Evolutionary conservation across 2,113 vertebrate species (phyloP).

Genomic region (Danionella cerebrum): DNA sequence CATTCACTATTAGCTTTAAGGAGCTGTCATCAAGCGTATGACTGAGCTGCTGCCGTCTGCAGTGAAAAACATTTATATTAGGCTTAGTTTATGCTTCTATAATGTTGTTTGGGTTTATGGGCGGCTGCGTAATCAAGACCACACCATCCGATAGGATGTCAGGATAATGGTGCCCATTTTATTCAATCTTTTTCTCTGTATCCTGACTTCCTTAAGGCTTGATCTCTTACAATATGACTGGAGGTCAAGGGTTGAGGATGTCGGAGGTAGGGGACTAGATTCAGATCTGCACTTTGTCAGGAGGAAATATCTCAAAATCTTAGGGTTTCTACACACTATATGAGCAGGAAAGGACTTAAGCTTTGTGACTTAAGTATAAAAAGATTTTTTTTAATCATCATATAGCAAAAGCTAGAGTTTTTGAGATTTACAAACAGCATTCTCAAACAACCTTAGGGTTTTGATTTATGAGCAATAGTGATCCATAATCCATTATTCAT

Average conservation of each 20-base stretch:
- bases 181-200: background rate
- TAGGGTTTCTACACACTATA: background rate
- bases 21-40: background rate
- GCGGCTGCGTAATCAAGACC: constrained; percentile 19
- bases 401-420: too few species aligned
- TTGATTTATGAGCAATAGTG: background rate
- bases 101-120: constrained; percentile 30
- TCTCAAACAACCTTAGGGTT: too few species aligned
- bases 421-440: too few species aligned
- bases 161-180: background rate
- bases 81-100: constrained; percentile 6
- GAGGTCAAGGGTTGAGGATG: background rate
- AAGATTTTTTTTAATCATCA: too few species aligned
- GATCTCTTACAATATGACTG: constrained; percentile 2
- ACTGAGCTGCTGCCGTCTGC: constrained; percentile 17
- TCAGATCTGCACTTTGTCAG: constrained; percentile 7
- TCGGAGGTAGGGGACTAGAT: background rate
- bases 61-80: background rate
- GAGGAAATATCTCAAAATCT: constrained; percentile 12
- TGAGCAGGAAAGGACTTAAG: background rate
- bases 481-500: constrained; percentile 6
- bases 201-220: background rate
- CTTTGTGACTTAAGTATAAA: background rate
- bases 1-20: background rate
- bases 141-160: background rate